These are phyloP conservation scores for Rhyzopertha dominica DNA, from an alignment of 1,140 invertebrate genomes.

Conservation along the genomic window DNA sequence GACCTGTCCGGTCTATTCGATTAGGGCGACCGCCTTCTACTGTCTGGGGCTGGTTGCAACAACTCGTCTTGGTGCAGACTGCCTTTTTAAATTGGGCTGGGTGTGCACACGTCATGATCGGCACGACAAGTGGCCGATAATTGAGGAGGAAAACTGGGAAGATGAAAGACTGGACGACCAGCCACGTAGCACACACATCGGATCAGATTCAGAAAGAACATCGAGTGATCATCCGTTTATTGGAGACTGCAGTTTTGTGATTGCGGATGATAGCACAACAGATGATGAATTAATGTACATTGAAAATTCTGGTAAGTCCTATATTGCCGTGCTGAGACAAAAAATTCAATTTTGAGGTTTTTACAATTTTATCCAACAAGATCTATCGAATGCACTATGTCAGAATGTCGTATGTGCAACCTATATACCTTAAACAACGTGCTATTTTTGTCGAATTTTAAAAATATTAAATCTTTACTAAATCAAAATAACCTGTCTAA, in stretches of 20 bases:
- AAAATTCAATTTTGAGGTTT: too few relatives aligned
- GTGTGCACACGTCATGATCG: constrained; percentile 74
- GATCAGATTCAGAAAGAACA: constrained; percentile 19
- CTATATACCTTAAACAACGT: too few relatives aligned
- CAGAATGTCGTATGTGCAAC: too few relatives aligned
- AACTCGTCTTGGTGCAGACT: constrained; percentile 73
- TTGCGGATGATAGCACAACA: constrained; percentile 16
- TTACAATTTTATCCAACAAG: too few relatives aligned
- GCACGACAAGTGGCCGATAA: constrained; percentile 78
- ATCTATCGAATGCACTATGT: too few relatives aligned
- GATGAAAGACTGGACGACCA: constrained; percentile 11
- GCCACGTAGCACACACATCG: neutral
- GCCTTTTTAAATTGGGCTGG: constrained; percentile 73
- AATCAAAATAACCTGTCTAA: too few relatives aligned
- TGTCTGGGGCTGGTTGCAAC: constrained; percentile 77
- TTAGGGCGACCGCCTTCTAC: constrained; percentile 86
- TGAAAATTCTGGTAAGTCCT: constrained; percentile 4
- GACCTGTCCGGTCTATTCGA: constrained; percentile 74
- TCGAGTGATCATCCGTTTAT: constrained; percentile 18
- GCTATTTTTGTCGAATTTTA: too few relatives aligned
- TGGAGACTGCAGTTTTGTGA: constrained; percentile 12
- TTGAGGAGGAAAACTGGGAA: constrained; percentile 59
- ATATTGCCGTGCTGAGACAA: too few relatives aligned
- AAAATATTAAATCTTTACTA: too few relatives aligned
- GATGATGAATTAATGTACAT: constrained; percentile 19